Evolutionary conservation across 2,797 vertebrate species (phyloP).

Genomic region (Carduelis carduelis): DNA sequence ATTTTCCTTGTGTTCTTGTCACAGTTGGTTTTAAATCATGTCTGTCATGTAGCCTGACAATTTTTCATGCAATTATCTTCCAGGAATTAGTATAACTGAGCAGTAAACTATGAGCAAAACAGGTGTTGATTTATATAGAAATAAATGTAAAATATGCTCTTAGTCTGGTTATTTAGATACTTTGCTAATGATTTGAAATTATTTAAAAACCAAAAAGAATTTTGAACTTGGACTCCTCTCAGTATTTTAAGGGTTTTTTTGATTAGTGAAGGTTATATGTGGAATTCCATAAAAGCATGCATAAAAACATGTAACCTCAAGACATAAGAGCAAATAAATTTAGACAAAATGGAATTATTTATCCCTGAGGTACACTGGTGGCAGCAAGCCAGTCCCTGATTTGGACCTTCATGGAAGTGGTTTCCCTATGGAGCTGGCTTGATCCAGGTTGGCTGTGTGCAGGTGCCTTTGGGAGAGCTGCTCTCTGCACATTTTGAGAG

Average conservation of each 20-base stretch:
- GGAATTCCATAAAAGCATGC: background rate
- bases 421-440: background rate
- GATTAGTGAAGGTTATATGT: background rate
- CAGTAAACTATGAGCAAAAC: background rate
- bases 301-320: background rate
- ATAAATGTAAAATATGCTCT: background rate
- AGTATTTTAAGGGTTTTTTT: background rate
- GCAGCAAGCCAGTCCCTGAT: background rate
- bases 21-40: background rate
- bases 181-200: background rate
- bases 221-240: background rate
- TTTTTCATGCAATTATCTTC: background rate
- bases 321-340: background rate
- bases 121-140: background rate
- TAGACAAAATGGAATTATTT: constrained; percentile 1
- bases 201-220: background rate
- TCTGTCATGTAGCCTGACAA: background rate
- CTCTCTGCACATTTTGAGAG: background rate
- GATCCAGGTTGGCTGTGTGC: background rate
- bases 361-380: background rate
- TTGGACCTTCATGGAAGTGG: background rate
- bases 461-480: background rate
- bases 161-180: background rate
- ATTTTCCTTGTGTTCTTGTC: background rate
- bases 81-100: background rate